Evolutionary conservation across 2,888 invertebrate species (phyloP), one percentile per base, ranked within the genome.

Genomic region (Carpatolechia fugitivella): DNA sequence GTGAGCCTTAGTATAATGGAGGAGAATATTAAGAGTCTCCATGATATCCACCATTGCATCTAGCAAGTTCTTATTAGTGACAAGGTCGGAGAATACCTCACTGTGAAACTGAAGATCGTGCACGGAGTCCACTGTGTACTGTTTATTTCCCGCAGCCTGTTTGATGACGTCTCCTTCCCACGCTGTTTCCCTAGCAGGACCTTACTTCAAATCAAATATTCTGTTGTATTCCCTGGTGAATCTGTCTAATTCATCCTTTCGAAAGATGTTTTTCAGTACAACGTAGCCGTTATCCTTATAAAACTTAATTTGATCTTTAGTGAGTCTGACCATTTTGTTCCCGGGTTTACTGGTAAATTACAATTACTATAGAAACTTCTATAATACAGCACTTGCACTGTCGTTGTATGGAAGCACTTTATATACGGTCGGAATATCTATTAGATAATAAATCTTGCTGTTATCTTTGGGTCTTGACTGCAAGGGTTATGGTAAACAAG

Each of bases 1-100:
- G 54, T 91, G 91, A 1, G 91, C 91, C 64, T 91, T 91, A 0
- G 90, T 91, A 63, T 91, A 91, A 65, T 91, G 91, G 8, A 91
- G 70, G 7, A 90, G 65, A 51, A 91, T 83, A 60, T 91, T 80
- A 13, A 76, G 65, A 0, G 89, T 90, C 0, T 72, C 82, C 82
- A 91, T 81, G 7, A 89, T 60, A 59, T 88, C 86, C 54, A 89
- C 85, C 10, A 90, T 66, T 1, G 85, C 84, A 56, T 90, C 86
- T 52, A 91, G 63, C 18, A 91, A 63, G 48, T 78, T 81, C n/a
- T 77, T 59, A 59, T 91, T 74, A 40, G 75, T 72, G n/a, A 91
- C 69, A 11, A 82, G 58, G 36, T 76, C 72, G 0, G 86, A 82
- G 60, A 91, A 91, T 3, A 77, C 74, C 4, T 72, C 78, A 14